A percentile compares a stretch with the other conserved stretches of the same genome.
phyloP scores from a whole-genome alignment of 2,113 vertebrate species.

The Ammodytes dubius region DNA sequence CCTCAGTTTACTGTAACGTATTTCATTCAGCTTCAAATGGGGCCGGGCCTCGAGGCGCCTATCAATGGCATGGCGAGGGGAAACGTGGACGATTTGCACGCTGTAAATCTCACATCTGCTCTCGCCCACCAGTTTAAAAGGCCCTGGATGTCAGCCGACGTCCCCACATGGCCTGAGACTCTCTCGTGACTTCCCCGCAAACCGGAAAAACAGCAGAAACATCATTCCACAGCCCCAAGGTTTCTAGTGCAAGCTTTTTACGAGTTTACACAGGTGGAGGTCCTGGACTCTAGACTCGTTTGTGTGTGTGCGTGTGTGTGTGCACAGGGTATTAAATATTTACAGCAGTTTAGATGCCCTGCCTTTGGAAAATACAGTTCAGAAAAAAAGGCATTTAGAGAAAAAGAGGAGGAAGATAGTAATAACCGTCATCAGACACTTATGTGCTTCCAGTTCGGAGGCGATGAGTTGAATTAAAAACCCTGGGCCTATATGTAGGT shows the following conservation, averaged over 20 bases:
- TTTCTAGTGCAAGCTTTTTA: slow-evolving; percentile 60
- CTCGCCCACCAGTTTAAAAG: slow-evolving; percentile 35
- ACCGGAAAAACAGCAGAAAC: slow-evolving; percentile 48
- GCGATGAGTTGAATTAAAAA: slow-evolving; percentile 18
- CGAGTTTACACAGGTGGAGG: slow-evolving; percentile 79
- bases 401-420: slow-evolving; percentile 16
- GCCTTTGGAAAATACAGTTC: slow-evolving; percentile 50
- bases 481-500: slow-evolving; percentile 32
- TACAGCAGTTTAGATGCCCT: slow-evolving; percentile 61
- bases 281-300: slow-evolving; percentile 47
- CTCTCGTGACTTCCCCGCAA: slow-evolving; percentile 53
- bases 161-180: slow-evolving; percentile 60
- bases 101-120: slow-evolving; percentile 73
- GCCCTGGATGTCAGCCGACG: slow-evolving; percentile 51
- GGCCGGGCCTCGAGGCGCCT: slow-evolving; percentile 35
- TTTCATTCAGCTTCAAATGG: slow-evolving; percentile 57
- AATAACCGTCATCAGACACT: slow-evolving; percentile 53
- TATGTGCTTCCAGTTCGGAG: slow-evolving; percentile 43
- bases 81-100: slow-evolving; percentile 59
- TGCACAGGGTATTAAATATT: slow-evolving; percentile 64
- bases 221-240: slow-evolving; percentile 45
- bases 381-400: slow-evolving; percentile 40
- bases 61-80: slow-evolving; percentile 44
- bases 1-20: slow-evolving; percentile 34
- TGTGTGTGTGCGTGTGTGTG: slow-evolving; percentile 33